Evolutionary conservation across 2,888 invertebrate species (phyloP).

Genomic region (Acrobasis consociella): DNA sequence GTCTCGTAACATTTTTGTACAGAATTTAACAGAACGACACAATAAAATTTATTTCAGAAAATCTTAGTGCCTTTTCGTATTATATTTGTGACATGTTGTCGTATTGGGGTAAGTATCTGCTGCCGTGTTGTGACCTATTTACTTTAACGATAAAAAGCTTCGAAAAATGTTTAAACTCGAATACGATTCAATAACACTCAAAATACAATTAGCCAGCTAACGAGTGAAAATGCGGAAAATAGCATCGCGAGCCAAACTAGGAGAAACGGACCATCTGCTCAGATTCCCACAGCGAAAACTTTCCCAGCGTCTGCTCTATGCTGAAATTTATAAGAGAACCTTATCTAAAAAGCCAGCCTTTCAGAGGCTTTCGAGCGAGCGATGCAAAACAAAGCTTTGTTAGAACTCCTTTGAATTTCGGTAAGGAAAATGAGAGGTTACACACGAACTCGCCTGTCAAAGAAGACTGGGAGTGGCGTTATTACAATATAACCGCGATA

Average conservation of each 20-base stretch:
- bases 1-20: too few relatives aligned
- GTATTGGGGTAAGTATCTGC: too few relatives aligned
- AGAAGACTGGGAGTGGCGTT: conserved; percentile 73
- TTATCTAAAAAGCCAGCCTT: conserved; percentile 81
- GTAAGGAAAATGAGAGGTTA: conserved; percentile 81
- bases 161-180: too few relatives aligned
- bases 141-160: too few relatives aligned
- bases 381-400: conserved; percentile 82
- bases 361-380: conserved; percentile 72
- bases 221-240: conserved; percentile 56
- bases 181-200: conserved; percentile 14
- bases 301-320: conserved; percentile 66
- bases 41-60: too few relatives aligned
- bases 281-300: conserved; percentile 71
- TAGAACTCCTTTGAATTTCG: conserved; percentile 79
- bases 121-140: too few relatives aligned
- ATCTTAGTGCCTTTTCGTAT: too few relatives aligned
- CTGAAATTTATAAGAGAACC: conserved; percentile 76
- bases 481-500: conserved; percentile 77
- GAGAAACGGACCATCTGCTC: conserved; percentile 66
- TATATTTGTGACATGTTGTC: too few relatives aligned
- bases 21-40: too few relatives aligned
- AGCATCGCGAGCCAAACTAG: conserved; percentile 51
- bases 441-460: conserved; percentile 71
- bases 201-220: conserved; percentile 37